A percentile compares a stretch with the other conserved stretches of the same genome.
Conservation (phyloP, 1,140 invertebrate genomes). For the Musca domestica region DNA sequence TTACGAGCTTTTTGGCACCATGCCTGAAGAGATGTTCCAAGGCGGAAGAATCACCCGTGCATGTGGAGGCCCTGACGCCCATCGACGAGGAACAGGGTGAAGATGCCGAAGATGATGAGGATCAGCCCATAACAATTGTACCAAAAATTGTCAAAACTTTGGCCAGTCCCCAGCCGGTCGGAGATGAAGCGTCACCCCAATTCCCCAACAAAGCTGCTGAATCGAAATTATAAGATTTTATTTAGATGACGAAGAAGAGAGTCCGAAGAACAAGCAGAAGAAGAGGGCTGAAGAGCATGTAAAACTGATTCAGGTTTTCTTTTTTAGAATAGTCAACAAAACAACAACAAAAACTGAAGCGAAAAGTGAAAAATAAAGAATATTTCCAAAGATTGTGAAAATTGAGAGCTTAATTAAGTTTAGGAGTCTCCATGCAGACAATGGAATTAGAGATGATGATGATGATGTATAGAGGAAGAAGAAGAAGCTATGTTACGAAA, state of each 20-base stretch:
- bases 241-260: not conserved
- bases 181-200: constrained; percentile 33
- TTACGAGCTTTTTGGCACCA: constrained; percentile 82
- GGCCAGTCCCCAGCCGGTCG: constrained; percentile 57
- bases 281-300: not conserved
- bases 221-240: constrained; percentile 45
- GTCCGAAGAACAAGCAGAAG: not conserved
- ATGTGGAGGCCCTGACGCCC: constrained; percentile 71
- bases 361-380: not conserved
- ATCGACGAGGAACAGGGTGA: constrained; percentile 80
- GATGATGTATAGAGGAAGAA: too few relatives aligned
- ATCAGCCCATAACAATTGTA: constrained; percentile 68
- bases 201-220: constrained; percentile 41
- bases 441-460: too few relatives aligned
- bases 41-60: constrained; percentile 57
- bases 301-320: not conserved
- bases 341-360: not conserved
- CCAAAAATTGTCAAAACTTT: constrained; percentile 67
- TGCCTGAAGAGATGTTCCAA: constrained; percentile 63
- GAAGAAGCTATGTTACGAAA: too few relatives aligned
- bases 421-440: too few relatives aligned
- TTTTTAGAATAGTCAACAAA: not conserved
- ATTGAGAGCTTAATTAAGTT: constrained; percentile 13
- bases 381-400: constrained; percentile 19
- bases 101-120: constrained; percentile 71